Evolutionary conservation across 2,888 invertebrate species (phyloP), one percentile per base, ranked within the genome.

Genomic region (Microchrysa polita): DNA sequence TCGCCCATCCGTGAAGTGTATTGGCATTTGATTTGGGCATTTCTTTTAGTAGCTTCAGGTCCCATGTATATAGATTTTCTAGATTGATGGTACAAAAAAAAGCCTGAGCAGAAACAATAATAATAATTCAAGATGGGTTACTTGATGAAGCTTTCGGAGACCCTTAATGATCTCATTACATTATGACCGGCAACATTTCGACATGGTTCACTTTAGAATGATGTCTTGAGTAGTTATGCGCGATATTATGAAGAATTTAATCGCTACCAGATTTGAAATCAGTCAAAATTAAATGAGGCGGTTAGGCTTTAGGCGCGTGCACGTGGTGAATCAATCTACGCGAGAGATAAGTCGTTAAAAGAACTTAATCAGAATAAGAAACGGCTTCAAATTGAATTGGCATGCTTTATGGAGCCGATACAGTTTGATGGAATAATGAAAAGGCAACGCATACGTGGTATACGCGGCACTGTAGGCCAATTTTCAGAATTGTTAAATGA

Each of bases 161-260:
- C 69, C 69, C 69, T 57, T 69, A 69, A 69, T 69, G 69, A 69
- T 69, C 69, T 69, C 69, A 55, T 69, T 69, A 69, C 69, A 55
- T 69, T 69, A 69, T 69, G 69, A 69, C 69, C 57, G 42, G 69
- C 69, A 69, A n/a, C 69, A 69, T 69, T 69, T 69, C 69, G 69
- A 69, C 69, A 69, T 69, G 69, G 69, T 69, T 69, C 55, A 69
- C 40, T 69, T 69, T 69, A 34, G 69, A 57, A 55, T 69, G 69
- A 69, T 69, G 69, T 69, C 57, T 55, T 40, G 69, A 69, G 55
- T 48, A 65, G 61, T 10, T n/a, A 61, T n/a, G 9, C 23, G 42
- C 12, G 65, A 16, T 65, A 34, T n/a, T n/a, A n/a, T n/a, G n/a
- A n/a, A 44, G 44, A 14, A 20, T 65, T 65, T 65, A 44, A 22